These are phyloP conservation scores for Brachionus koreanus DNA, from an alignment of 1,140 invertebrate species.

Conservation along the genomic window DNA sequence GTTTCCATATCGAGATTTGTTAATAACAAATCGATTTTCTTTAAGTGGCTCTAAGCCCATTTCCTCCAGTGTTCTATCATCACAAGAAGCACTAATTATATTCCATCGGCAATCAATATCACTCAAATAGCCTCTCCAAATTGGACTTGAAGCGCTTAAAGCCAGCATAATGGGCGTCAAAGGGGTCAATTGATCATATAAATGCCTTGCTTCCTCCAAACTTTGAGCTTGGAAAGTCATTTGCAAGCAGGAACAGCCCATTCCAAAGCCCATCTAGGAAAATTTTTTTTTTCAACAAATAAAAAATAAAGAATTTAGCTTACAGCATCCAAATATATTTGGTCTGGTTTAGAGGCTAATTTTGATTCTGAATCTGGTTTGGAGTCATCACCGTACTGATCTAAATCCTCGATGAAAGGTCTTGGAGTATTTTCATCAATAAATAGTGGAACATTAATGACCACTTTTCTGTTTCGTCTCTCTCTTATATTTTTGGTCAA, in stretches of 20 bases:
- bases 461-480: constrained; percentile 85
- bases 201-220: constrained; percentile 83
- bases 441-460: constrained; percentile 84
- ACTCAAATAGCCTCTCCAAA: constrained; percentile 84
- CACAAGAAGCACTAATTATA: constrained; percentile 87
- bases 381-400: constrained; percentile 6
- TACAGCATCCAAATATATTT: constrained; percentile 86
- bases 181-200: constrained; percentile 95
- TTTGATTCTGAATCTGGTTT: background rate
- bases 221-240: constrained; percentile 85
- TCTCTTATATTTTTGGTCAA: constrained; percentile 85
- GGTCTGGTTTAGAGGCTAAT: constrained; percentile 61
- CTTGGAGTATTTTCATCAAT: constrained; percentile 74
- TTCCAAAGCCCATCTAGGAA: constrained; percentile 87
- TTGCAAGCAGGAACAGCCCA: constrained; percentile 97
- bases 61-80: constrained; percentile 91
- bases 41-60: constrained; percentile 64
- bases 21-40: constrained; percentile 71
- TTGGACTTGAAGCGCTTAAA: constrained; percentile 90
- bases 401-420: constrained; percentile 64
- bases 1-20: constrained; percentile 93
- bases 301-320: background rate
- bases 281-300: background rate
- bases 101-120: constrained; percentile 96
- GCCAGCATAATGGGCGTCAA: constrained; percentile 96